Conservation (phyloP, 2,113 vertebrate genomes). For the Bungarus multicinctus region DNA sequence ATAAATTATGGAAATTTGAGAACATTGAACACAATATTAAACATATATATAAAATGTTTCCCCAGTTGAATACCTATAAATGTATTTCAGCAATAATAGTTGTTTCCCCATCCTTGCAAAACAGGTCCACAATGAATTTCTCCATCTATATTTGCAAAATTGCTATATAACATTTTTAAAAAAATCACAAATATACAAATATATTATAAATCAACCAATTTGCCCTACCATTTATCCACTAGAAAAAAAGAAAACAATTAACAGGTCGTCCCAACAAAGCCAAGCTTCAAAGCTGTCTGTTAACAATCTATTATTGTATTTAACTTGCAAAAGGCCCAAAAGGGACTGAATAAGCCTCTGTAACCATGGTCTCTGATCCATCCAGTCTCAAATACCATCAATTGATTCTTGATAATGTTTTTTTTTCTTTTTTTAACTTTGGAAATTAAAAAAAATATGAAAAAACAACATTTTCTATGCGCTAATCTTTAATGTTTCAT, state of each 20-base stretch:
- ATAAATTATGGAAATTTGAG: background rate
- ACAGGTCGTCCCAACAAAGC: background rate
- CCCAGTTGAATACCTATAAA: background rate
- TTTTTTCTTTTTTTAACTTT: background rate
- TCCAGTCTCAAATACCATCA: background rate
- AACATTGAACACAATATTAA: background rate
- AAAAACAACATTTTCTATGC: background rate
- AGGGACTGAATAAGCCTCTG: background rate
- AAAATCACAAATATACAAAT: background rate
- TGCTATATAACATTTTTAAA: background rate
- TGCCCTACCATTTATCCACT: background rate
- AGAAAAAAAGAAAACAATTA: background rate
- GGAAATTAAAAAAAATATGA: background rate
- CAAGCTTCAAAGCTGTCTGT: background rate
- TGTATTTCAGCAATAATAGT: background rate
- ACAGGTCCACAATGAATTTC: background rate
- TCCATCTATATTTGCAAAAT: background rate
- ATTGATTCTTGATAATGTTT: background rate
- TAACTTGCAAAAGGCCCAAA: background rate
- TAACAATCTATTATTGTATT: background rate
- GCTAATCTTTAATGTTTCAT: background rate
- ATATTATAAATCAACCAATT: background rate
- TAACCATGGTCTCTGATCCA: background rate
- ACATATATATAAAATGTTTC: background rate
- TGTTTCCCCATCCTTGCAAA: background rate